phyloP scores from a whole-genome alignment of 2,888 invertebrate species.

The Saturnia japonica region DNA sequence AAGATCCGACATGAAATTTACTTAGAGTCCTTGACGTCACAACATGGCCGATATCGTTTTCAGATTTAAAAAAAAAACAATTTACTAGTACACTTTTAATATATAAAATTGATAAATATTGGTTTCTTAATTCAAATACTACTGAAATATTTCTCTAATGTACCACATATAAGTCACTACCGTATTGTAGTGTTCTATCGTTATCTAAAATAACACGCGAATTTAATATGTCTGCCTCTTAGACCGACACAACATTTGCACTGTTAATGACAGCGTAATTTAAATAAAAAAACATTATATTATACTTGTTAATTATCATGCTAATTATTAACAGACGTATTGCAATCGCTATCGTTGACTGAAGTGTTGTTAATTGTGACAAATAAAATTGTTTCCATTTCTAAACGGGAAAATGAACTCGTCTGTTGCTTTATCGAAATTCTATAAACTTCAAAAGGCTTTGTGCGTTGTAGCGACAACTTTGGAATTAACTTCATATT shows the following conservation, averaged over 20 bases:
- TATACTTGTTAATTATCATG: neutral
- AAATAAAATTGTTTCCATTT: neutral
- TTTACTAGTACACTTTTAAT: too few species aligned
- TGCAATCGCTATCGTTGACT: neutral
- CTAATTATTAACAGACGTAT: neutral
- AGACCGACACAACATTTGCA: neutral
- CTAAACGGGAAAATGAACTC: neutral
- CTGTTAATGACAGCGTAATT: neutral
- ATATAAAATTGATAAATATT: too few species aligned
- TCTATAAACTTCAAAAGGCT: neutral
- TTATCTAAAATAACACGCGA: neutral
- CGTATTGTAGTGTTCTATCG: neutral
- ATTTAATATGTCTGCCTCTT: neutral
- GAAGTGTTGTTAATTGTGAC: neutral
- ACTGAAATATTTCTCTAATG: too few species aligned
- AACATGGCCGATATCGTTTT: too few species aligned
- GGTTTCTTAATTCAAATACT: too few species aligned
- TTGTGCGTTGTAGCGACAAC: constrained; percentile 3
- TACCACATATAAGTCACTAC: too few species aligned
- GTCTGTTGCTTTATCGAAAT: neutral
- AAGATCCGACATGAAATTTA: too few species aligned
- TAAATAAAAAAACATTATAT: neutral
- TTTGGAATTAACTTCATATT: neutral
- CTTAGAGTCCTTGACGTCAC: too few species aligned
- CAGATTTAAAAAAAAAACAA: too few species aligned